phyloP scores from a whole-genome alignment of 2,888 invertebrate species.

The Lucinisca nassula region DNA sequence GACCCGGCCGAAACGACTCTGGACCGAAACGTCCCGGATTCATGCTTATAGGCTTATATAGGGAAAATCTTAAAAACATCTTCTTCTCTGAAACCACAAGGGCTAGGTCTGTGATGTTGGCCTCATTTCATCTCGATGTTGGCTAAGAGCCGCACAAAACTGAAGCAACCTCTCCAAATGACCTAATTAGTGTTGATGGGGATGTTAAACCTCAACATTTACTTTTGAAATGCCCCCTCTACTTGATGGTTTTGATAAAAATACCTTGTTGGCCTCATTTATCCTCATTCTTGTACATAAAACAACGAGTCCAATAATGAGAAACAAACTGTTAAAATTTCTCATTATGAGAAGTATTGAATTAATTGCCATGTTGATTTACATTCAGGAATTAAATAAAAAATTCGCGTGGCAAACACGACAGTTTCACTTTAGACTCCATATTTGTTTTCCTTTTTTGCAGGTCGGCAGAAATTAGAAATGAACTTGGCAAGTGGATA shows the following conservation, averaged over 20 bases:
- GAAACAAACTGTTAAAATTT: background rate
- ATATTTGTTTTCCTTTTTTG: conserved; percentile 60
- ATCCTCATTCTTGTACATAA: background rate
- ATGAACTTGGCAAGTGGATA: background rate
- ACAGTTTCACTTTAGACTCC: conserved; percentile 23
- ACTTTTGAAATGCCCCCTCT: background rate
- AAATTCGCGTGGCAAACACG: conserved; percentile 15
- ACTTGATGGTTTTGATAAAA: too few species aligned
- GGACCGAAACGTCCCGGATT: too few species aligned
- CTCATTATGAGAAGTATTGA: background rate
- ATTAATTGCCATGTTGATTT: background rate
- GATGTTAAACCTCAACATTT: too few species aligned
- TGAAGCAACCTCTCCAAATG: too few species aligned
- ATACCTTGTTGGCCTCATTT: conserved; percentile 1
- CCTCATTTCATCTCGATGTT: too few species aligned
- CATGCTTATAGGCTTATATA: too few species aligned
- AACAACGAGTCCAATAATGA: background rate
- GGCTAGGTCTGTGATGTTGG: too few species aligned
- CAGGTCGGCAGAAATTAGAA: background rate
- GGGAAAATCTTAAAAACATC: too few species aligned
- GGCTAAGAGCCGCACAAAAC: too few species aligned
- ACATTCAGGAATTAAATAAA: background rate
- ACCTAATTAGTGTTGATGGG: too few species aligned
- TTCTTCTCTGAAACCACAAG: too few species aligned
- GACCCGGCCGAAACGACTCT: too few species aligned